Evolutionary conservation across 2,113 vertebrate species (phyloP), one percentile per base, ranked within the genome.

Genomic region (Eira barbara): DNA sequence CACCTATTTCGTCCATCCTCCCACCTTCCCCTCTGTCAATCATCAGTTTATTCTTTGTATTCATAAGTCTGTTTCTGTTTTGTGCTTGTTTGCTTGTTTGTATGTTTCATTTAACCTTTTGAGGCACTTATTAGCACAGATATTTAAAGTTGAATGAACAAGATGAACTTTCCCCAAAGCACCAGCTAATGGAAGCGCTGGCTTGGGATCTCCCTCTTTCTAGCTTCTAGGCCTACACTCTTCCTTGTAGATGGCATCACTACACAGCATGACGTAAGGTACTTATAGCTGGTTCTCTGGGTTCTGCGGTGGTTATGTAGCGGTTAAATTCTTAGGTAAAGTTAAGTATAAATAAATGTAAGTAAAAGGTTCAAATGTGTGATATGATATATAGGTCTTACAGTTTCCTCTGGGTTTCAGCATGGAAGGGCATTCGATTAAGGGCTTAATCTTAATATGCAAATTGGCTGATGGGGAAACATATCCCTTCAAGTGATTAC

Each of bases 101-200:
- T 76, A 14, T 73, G 76, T 79, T 97, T 80, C n/a, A 89, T 94
- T 93, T 93, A 57, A 49, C 8, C 93, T 61, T 73, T 95, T 36
- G 36, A 61, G 34, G 12, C 63, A 29, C 3, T 49, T 89, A 45
- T 79, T 93, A 59, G 90, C 59, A 34, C 10, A 34, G 6, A 29
- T 21, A 57, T 45, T 92, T 71, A 65, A 59, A 82, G 34, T 49
- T 71, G 36, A 61, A 71, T 36, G 39, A 95, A 80, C 10, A 17
- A 6, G 25, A 12, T 55, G n/a, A 65, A 34, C 25, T 89, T 95
- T 80, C n/a, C 73, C 39, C 20, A 47, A 78, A 83, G 29, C 13
- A 52, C 31, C 1, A 87, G 31, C 20, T 55, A 29, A 39, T n/a
- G 59, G 78, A 65, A 34, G 34, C 15, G 18, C 55, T 20, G 3